A percentile compares a stretch with the other conserved stretches of the same genome.
Conservation (phyloP, 1,140 invertebrate genomes). For the Phortica variegata region DNA sequence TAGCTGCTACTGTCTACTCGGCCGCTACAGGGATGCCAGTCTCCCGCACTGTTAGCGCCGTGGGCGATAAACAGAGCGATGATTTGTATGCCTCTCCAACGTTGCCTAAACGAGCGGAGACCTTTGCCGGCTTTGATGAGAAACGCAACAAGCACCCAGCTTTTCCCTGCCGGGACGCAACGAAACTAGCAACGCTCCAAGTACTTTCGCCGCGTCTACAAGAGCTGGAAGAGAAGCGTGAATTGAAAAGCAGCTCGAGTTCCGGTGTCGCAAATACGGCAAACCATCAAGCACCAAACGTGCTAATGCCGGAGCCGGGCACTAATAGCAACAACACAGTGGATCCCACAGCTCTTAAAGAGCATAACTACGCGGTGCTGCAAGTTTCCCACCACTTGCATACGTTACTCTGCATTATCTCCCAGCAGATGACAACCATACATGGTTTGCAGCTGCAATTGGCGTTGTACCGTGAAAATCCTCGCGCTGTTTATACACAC, state of each 20-base stretch:
- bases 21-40: conserved; percentile 69
- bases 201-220: conserved; percentile 41
- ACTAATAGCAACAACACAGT: no score
- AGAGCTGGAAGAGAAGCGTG: conserved; percentile 46
- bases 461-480: conserved; percentile 60
- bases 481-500: conserved; percentile 63
- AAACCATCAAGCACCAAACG: conserved; percentile 52
- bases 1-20: conserved; percentile 71
- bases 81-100: conserved; percentile 79
- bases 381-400: conserved; percentile 80
- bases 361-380: conserved; percentile 71
- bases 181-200: conserved; percentile 30
- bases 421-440: conserved; percentile 82
- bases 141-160: conserved; percentile 42
- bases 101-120: conserved; percentile 87
- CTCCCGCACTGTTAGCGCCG: conserved; percentile 86
- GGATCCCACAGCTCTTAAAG: conserved; percentile 56
- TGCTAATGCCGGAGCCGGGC: no score
- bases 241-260: conserved; percentile 19
- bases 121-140: conserved; percentile 91
- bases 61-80: conserved; percentile 83
- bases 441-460: conserved; percentile 71
- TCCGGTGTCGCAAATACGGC: conserved; percentile 24
- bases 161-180: conserved; percentile 26
- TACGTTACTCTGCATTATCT: conserved; percentile 78